Base-by-base conservation (phyloP, 1,140 invertebrate genomes). In the Dinoponera quadriceps region DNA sequence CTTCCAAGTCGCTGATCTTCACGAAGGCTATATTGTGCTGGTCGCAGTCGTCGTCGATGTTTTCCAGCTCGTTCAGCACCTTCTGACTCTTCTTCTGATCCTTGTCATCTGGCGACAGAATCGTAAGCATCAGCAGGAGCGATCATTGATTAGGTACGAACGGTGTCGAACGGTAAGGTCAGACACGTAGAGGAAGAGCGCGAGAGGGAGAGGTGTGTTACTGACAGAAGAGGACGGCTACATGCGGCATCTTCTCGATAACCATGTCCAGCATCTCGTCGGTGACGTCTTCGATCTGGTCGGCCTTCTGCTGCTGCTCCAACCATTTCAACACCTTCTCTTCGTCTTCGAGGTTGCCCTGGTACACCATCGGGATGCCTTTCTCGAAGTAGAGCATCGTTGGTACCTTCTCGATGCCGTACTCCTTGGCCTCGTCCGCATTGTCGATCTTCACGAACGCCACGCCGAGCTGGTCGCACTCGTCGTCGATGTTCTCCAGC, bases 391-490 rank as follows among this genome's bases (percentile, higher is more conserved):
- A 98, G 62, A 98, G 95, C 65, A 99, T 95, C 82, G 96, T 96
- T 72, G 98, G 98, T 83, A 98, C 95, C 92, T 97, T 97, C 90
- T 98, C 97, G 89, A 98, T 98, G 71, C 98, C 98, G 91, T 98
- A 98, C 93, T 98, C 97, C 91, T 96, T 96, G 38, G 98, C 97
- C 94, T 98, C 98, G 59, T 98, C 97, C 73, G 95, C 95, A 93
- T 98, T 98, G 90, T 98, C 98, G 90, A 99, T 98, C 94, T 99
- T 99, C 0, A 99, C 98, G 94, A 99, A 98, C 77, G 96, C 96
- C 90, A 99, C 96, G 55, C 97, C 97, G 82, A 98, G 94, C 83
- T 96, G 95, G 94, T 99, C 98, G 94, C 97, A 98, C 94, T 99
- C 98, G 93, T 99, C 98, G 91, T 99, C 98, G 92, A 99, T 99